Base-by-base conservation (phyloP, 1,140 invertebrate species). In the Bacillus rossius region DNA sequence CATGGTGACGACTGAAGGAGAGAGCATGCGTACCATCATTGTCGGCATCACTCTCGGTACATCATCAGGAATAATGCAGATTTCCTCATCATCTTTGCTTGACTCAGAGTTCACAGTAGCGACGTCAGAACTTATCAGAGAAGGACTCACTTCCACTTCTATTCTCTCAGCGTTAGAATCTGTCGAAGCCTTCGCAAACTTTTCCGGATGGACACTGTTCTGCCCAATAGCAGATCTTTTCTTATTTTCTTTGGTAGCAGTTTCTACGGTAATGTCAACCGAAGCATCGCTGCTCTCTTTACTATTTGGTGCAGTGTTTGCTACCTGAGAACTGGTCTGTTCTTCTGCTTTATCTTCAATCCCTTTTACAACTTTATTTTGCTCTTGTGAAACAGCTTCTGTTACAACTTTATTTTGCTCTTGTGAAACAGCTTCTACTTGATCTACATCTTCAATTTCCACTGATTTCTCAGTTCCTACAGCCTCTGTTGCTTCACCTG, bases 11-110 rank as follows among this genome's bases (percentile, higher is more conserved):
- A 34, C 29, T 7, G 29, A 7, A 34, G 29, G 29, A 7, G 29
- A 10, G 10, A 34, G 5, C 29, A 7, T 34, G 10, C 29, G 29
- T 10, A 34, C 29, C 29, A 34, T 34, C 29, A 34, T 34, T 34
- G 29, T 34, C 10, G 29, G 29, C 29, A 34, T 41, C 13, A 43
- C 48, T n/a, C 22, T 22, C 8, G 40, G 45, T 16, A 49, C 29
- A 7, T 43, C 49, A 22, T 57, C 55, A 20, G 55, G 55, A 23
- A 57, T 57, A 16, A 57, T 57, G 23, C 55, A 57, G 10, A 57
- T 25, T 57, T 57, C 55, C 37, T 57, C 55, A 19, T 57, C 55
- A 49, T 23, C 45, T 17, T 53, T 53, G 19, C 17, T 7, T 25
- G 20, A 1, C 26, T 22, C 8, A n/a, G 47, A 49, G 16, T 17